Conservation (phyloP, 2,113 vertebrate genomes). For the Amphiprion percula region DNA sequence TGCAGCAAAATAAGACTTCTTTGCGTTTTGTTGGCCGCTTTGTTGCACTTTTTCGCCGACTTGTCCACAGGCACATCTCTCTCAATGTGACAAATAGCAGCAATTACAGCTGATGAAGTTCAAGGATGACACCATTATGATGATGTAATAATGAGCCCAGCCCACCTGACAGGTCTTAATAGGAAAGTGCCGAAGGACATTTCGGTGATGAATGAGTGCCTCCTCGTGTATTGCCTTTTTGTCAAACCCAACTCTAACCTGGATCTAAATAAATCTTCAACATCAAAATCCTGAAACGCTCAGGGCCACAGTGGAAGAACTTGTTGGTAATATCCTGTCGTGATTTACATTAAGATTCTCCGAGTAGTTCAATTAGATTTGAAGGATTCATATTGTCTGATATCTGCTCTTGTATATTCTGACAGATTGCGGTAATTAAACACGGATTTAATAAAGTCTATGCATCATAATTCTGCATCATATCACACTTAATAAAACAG, state of each 20-base stretch:
- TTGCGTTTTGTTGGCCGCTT: background rate
- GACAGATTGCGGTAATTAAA: constrained; percentile 13
- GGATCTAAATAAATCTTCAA: constrained; percentile 54
- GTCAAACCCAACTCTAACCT: constrained; percentile 45
- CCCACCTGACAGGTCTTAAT: constrained; percentile 79
- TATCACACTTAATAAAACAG: too few species aligned
- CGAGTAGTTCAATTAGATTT: constrained; percentile 54
- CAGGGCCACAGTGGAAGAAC: constrained; percentile 9
- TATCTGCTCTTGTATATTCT: constrained; percentile 19
- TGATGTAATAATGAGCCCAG: constrained; percentile 78
- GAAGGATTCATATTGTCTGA: constrained; percentile 25
- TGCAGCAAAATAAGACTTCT: too few species aligned
- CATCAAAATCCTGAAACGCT: constrained; percentile 22
- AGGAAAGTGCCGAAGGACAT: constrained; percentile 75
- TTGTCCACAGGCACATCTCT: constrained; percentile 57
- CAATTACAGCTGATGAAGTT: constrained; percentile 85
- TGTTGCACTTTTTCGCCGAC: background rate
- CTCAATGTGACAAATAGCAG: constrained; percentile 77
- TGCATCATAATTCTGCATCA: background rate
- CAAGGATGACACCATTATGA: constrained; percentile 83
- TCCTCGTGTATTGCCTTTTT: constrained; percentile 57
- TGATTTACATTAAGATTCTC: constrained; percentile 35
- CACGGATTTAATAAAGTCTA: constrained; percentile 25
- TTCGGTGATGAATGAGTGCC: constrained; percentile 72
- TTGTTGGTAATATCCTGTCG: constrained; percentile 63